Percentiles rank a stretch among this genome's conserved stretches.
Conservation (phyloP, 2,888 invertebrate genomes). For the Geophilus truncorum region DNA sequence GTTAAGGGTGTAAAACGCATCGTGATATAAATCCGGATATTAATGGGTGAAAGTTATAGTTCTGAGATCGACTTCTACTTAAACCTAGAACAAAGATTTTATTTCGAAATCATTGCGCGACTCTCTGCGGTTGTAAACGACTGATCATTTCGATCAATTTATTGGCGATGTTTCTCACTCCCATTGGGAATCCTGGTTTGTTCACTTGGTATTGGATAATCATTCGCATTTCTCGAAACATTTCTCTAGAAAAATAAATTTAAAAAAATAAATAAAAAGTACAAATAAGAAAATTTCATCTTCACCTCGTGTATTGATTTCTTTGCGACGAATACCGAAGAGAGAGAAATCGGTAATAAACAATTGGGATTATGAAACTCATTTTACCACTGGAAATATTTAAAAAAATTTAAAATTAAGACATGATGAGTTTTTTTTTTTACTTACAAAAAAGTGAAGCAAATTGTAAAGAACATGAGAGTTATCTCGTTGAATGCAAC, state of each 20-base stretch:
- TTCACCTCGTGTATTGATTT: constrained; percentile 85
- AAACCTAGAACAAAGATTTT: neutral
- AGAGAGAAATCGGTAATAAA: constrained; percentile 93
- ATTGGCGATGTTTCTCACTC: constrained; percentile 58
- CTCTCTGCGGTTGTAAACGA: constrained; percentile 67
- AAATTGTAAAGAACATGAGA: constrained; percentile 55
- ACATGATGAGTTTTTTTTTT: neutral
- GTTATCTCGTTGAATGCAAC: constrained; percentile 89
- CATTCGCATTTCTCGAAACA: constrained; percentile 80
- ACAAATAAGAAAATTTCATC: neutral
- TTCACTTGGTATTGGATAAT: constrained; percentile 63
- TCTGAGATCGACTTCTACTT: no score
- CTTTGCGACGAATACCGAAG: constrained; percentile 88
- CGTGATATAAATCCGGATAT: no score
- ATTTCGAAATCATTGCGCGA: constrained; percentile 32
- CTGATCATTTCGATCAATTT: constrained; percentile 64
- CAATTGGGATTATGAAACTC: constrained; percentile 84
- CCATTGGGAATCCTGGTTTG: constrained; percentile 63
- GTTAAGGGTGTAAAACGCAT: no score
- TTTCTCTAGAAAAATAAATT: constrained; percentile 51
- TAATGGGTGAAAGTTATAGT: no score
- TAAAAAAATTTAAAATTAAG: neutral
- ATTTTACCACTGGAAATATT: constrained; percentile 68
- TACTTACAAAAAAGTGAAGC: constrained; percentile 73
- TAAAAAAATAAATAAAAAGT: constrained; percentile 22